A percentile compares a stretch with the other conserved stretches of the same genome.
Conservation (phyloP, 2,888 invertebrate species). For the Blera fallax region DNA sequence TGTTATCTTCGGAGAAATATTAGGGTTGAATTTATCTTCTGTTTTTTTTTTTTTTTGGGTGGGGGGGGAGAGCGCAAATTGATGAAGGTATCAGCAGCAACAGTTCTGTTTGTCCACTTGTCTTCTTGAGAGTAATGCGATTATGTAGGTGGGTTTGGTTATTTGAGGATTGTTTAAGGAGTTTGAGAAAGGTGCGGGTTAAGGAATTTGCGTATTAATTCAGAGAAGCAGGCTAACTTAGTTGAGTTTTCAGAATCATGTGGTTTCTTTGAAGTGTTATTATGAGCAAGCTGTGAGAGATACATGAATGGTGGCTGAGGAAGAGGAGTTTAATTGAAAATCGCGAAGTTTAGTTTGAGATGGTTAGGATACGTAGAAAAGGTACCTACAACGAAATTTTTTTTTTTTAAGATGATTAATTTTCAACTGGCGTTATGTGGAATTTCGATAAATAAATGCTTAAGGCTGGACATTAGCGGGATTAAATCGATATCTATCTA, state of each 20-base stretch:
- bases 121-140: slow-evolving; percentile 3
- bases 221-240: neutral
- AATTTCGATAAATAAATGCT: no score
- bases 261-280: neutral
- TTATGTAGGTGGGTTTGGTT: slow-evolving; percentile 11
- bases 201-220: neutral
- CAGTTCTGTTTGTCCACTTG: slow-evolving; percentile 24
- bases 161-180: neutral
- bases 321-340: neutral
- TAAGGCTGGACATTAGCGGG: no score
- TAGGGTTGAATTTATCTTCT: slow-evolving; percentile 6
- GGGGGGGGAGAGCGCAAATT: neutral
- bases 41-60: no score
- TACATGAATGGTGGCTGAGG: neutral
- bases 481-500: no score
- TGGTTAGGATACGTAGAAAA: no score
- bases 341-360: neutral
- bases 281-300: no score
- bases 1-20: slow-evolving; percentile 15
- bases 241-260: neutral
- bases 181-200: neutral
- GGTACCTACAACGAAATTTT: no score
- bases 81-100: slow-evolving; percentile 16
- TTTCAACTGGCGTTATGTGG: no score
- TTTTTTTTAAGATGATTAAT: no score